Evolutionary conservation across 2,797 vertebrate genomes (phyloP), one percentile per base, ranked within the genome.

Genomic region (Trachops cirrhosus): DNA sequence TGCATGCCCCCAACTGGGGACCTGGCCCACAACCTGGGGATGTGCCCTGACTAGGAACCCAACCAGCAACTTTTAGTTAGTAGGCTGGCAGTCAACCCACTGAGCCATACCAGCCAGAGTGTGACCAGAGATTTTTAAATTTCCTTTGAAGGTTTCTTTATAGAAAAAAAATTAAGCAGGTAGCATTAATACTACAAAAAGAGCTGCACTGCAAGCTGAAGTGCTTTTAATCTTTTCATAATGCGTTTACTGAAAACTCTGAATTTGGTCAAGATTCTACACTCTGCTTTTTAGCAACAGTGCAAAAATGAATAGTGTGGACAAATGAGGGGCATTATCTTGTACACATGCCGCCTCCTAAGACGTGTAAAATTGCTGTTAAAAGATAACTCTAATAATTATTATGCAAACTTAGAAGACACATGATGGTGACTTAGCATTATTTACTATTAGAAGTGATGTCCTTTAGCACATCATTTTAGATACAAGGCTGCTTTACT

Each of bases 401-500:
- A 89, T 50, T 71, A 87, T 22, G 59, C 21, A 84, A 75, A 86
- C 34, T 73, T 50, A 68, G 22, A 11, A 90, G 52, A 73, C 11
- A 67, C 11, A 59, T 18, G 46, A 73, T 1, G 0, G 9, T 39
- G 46, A 52, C 44, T 15, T 39, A 18, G 75, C 59, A 77, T 54
- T 71, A 71, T 78, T 89, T 77, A 59, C 29, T 19, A 26, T 74
- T 73, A 89, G 82, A 74, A 95, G 84, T 29, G 85, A 75, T 9
- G 62, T 15, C 44, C 21, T 52, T 80, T 70, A 93, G 16, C 15
- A 10, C 32, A 91, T 24, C 39, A 59, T 78, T 0, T 73, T 7
- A 94, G 89, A 92, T 8, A 48, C 10, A 78, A n/a, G 32, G 54
- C 9, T 83, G 19, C 71, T 91, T 74, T 75, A 98, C 99, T 99